These are phyloP conservation scores for Trachelus tabidus DNA, from an alignment of 2,888 invertebrate species.

Conservation along the genomic window DNA sequence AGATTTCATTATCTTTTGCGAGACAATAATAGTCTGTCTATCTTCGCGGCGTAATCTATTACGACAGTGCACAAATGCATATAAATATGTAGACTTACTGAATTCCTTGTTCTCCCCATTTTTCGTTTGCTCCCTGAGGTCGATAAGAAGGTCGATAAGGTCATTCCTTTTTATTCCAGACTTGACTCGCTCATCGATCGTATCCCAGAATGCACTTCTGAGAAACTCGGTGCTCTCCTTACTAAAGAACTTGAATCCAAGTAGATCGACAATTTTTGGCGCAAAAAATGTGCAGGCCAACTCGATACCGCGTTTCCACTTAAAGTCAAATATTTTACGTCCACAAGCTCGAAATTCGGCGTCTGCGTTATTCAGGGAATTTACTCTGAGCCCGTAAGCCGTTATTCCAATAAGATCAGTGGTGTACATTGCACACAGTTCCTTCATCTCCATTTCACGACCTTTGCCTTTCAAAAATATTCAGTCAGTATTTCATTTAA, in stretches of 20 bases:
- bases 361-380: slow-evolving; percentile 63
- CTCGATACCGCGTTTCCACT: slow-evolving; percentile 56
- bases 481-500: not conserved
- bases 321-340: slow-evolving; percentile 60
- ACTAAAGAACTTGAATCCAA: slow-evolving; percentile 62
- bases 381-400: slow-evolving; percentile 67
- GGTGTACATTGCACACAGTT: slow-evolving; percentile 50
- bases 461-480: slow-evolving; percentile 28
- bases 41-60: no score
- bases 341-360: slow-evolving; percentile 65
- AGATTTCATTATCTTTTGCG: no score
- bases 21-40: no score
- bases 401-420: slow-evolving; percentile 67
- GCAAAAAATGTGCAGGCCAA: slow-evolving; percentile 64
- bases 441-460: slow-evolving; percentile 49
- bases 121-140: slow-evolving; percentile 52
- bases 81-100: slow-evolving; percentile 25
- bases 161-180: slow-evolving; percentile 62
- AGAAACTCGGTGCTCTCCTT: slow-evolving; percentile 58
- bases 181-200: slow-evolving; percentile 62
- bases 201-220: slow-evolving; percentile 62
- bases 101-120: slow-evolving; percentile 26
- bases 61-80: no score
- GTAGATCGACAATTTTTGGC: slow-evolving; percentile 58
- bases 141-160: slow-evolving; percentile 67